Evolutionary conservation across 1,140 invertebrate genomes (phyloP).

Genomic region (Listronotus oregonensis): DNA sequence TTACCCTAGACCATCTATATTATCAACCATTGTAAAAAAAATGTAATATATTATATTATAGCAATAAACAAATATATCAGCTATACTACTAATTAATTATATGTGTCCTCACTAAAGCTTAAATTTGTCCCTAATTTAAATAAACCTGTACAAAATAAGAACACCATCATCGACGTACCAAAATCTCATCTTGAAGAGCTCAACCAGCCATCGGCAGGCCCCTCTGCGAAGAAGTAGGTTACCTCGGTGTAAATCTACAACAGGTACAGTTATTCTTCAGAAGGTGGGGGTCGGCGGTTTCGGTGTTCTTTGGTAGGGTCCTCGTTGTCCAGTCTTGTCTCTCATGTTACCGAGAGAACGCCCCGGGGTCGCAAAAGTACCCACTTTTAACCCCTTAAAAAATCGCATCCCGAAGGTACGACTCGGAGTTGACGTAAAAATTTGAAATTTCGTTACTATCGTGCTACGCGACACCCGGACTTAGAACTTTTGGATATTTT

Average conservation of each 20-base stretch:
- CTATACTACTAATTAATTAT: background rate
- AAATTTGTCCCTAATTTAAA: slow-evolving; percentile 13
- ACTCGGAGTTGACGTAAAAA: background rate
- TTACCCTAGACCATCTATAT: no score
- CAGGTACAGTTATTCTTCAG: slow-evolving; percentile 56
- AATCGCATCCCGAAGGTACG: slow-evolving; percentile 4
- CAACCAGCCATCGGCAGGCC: slow-evolving; percentile 12
- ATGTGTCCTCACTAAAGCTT: background rate
- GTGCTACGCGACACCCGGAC: background rate
- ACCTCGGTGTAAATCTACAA: slow-evolving; percentile 53
- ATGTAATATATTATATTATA: no score
- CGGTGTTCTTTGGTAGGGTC: slow-evolving; percentile 47
- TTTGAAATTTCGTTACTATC: no score
- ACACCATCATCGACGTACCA: slow-evolving; percentile 23
- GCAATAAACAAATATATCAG: background rate
- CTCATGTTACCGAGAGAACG: slow-evolving; percentile 39
- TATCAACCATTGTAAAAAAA: background rate
- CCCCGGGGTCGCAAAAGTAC: slow-evolving; percentile 28
- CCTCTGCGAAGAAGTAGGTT: slow-evolving; percentile 50
- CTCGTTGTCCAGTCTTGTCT: slow-evolving; percentile 48
- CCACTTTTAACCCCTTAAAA: slow-evolving; percentile 26
- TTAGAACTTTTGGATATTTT: no score
- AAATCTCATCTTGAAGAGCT: slow-evolving; percentile 40
- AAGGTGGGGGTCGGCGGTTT: slow-evolving; percentile 47
- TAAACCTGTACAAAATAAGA: slow-evolving; percentile 27